A percentile compares a stretch with the other conserved stretches of the same genome.
Conservation (phyloP, 2,113 vertebrate genomes). For the Haplochromis vanheusdeni region DNA sequence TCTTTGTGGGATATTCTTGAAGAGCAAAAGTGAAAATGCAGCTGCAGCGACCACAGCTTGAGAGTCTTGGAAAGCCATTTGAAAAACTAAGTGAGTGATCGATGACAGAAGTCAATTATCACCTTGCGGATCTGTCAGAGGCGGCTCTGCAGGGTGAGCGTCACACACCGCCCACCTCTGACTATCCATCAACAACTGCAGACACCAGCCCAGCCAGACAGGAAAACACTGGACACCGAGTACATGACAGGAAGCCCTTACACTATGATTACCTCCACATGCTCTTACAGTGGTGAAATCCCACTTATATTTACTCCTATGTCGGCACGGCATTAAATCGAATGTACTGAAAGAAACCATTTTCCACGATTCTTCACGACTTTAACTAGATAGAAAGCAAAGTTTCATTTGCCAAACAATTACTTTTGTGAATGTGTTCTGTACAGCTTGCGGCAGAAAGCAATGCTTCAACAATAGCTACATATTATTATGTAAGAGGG, state of each 20-base stretch:
- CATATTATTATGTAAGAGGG: constrained; percentile 28
- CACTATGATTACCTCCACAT: not conserved
- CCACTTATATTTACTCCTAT: not conserved
- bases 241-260: not conserved
- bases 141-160: constrained; percentile 9
- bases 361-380: not conserved
- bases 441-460: not conserved
- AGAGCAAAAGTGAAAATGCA: constrained; percentile 12
- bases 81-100: constrained; percentile 54
- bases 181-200: constrained; percentile 14
- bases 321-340: not conserved
- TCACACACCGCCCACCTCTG: constrained; percentile 21
- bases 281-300: not conserved
- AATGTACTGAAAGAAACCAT: not conserved
- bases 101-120: constrained; percentile 70
- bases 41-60: not conserved
- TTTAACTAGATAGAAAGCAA: not conserved
- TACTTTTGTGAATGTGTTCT: not conserved
- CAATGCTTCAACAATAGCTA: not conserved
- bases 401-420: constrained; percentile 1
- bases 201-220: not conserved
- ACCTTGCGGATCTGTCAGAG: constrained; percentile 46
- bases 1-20: constrained; percentile 3
- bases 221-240: not conserved
- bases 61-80: constrained; percentile 37